Evolutionary conservation across 2,113 vertebrate genomes (phyloP).

Genomic region (Oriolus oriolus): DNA sequence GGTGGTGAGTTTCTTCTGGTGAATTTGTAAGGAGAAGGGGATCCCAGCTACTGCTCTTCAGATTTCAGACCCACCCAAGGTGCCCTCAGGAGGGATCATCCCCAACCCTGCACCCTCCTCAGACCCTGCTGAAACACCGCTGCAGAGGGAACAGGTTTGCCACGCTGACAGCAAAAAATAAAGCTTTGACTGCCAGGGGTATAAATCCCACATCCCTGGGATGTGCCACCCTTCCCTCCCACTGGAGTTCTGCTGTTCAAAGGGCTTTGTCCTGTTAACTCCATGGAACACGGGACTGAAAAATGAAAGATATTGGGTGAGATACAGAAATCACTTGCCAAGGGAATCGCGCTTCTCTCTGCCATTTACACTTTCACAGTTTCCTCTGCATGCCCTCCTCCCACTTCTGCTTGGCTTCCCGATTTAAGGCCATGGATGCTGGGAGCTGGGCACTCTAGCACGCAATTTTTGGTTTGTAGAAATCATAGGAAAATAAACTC

Average conservation of each 20-base stretch:
- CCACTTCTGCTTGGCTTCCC: background rate
- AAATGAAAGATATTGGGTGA: background rate
- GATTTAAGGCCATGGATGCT: background rate
- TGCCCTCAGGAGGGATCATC: background rate
- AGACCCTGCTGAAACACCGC: accelerated
- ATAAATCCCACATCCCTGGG: accelerated
- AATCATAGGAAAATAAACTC: background rate
- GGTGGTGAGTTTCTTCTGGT: background rate
- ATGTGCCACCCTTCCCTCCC: background rate
- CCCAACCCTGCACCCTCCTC: accelerated
- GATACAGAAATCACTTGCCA: background rate
- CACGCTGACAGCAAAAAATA: background rate
- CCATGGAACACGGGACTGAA: background rate
- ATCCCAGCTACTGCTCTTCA: accelerated
- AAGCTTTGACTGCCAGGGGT: background rate
- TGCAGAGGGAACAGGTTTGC: background rate
- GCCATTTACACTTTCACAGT: background rate
- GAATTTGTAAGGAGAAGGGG: background rate
- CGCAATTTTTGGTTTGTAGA: background rate
- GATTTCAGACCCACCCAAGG: background rate
- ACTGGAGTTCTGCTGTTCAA: background rate
- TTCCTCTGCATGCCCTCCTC: background rate
- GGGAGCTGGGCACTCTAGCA: background rate
- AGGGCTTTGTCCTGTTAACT: background rate
- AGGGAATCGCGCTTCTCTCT: background rate